phyloP scores from a whole-genome alignment of 1,140 invertebrate species.

The Maconellicoccus hirsutus region DNA sequence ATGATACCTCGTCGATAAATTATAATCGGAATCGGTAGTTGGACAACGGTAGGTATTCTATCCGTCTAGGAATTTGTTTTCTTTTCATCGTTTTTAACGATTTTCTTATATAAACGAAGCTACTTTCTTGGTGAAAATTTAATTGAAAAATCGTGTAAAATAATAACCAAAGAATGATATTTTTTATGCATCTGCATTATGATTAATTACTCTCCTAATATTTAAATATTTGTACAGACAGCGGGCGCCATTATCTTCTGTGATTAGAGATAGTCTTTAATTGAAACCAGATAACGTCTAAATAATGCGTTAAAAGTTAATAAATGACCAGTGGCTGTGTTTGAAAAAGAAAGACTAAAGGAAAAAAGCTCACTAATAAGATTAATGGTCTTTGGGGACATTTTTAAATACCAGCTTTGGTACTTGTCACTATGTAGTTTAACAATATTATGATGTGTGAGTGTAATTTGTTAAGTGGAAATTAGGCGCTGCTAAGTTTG shows the following conservation, averaged over 20 bases:
- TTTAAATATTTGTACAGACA: conserved; percentile 1
- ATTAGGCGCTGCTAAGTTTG: not conserved
- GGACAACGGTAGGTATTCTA: not conserved
- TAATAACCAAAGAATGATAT: not conserved
- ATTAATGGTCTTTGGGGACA: not conserved
- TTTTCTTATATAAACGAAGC: too few species aligned
- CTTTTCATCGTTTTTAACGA: too few species aligned
- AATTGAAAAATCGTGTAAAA: conserved; percentile 5
- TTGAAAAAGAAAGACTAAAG: not conserved
- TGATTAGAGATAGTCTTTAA: not conserved
- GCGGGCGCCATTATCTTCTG: not conserved
- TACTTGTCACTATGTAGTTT: not conserved
- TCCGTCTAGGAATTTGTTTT: too few species aligned
- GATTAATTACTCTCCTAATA: not conserved
- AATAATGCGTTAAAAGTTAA: not conserved
- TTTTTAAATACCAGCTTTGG: not conserved
- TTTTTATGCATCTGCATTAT: not conserved
- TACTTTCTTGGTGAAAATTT: not conserved
- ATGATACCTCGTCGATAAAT: not conserved
- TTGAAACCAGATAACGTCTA: conserved; percentile 8
- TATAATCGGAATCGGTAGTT: not conserved
- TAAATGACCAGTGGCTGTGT: not conserved
- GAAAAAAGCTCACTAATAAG: not conserved
- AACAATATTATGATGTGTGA: conserved; percentile 5
- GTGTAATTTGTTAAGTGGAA: not conserved